Conservation (phyloP, 37 sponge, comb jelly and placozoan species). For the Beroe ovata region DNA sequence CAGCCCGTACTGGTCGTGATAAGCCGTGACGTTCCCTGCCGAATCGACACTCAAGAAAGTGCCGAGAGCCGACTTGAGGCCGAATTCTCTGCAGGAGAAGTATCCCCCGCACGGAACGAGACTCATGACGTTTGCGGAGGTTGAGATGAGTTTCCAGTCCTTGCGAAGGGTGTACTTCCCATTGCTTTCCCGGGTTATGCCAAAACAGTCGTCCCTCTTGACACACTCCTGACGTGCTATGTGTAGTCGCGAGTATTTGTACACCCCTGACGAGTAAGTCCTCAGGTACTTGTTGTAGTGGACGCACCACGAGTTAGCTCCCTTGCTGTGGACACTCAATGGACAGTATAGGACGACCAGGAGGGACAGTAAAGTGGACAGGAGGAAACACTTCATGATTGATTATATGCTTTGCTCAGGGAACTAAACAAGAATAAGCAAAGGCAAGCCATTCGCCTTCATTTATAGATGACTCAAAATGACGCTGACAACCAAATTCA, state of each 20-base stretch:
- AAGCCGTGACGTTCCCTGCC: background rate
- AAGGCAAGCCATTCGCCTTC: too few species aligned
- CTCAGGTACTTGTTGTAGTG: slow-evolving; percentile 9
- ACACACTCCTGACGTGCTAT: background rate
- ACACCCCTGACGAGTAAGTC: slow-evolving; percentile 4
- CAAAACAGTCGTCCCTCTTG: slow-evolving; percentile 2
- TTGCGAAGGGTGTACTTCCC: slow-evolving; percentile 7
- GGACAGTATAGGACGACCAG: too few species aligned
- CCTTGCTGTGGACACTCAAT: slow-evolving; percentile 2
- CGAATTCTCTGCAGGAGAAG: slow-evolving; percentile 11
- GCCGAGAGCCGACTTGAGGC: background rate
- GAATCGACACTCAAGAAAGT: background rate
- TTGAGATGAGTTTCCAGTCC: background rate
- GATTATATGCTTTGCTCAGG: too few species aligned
- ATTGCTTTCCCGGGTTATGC: background rate
- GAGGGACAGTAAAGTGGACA: too few species aligned
- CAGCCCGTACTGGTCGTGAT: background rate
- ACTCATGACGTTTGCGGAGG: background rate
- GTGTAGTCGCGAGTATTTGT: background rate
- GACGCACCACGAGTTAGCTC: background rate
- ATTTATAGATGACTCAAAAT: too few species aligned
- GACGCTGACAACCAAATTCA: too few species aligned
- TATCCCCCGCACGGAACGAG: background rate
- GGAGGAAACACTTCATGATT: too few species aligned
- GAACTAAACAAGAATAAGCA: too few species aligned